Conservation (phyloP, 2,113 vertebrate genomes). For the Pimephales promelas region DNA sequence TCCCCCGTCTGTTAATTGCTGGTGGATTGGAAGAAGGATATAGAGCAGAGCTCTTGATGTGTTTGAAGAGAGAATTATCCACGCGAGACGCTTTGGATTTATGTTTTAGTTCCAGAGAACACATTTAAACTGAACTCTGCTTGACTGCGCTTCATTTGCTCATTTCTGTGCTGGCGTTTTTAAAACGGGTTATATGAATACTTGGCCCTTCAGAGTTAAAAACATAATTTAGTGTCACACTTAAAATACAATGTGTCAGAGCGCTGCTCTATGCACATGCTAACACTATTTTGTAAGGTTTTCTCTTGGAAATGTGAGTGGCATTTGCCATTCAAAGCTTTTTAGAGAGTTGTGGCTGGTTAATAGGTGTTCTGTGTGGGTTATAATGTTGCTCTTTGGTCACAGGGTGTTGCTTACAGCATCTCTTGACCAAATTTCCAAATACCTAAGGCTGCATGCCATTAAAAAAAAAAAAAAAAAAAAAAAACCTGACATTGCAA, state of each 20-base stretch:
- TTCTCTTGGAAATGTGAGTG: neutral
- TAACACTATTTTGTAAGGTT: neutral
- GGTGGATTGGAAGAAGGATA: conserved; percentile 38
- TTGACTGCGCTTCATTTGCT: conserved; percentile 14
- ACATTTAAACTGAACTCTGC: conserved; percentile 38
- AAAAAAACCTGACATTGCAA: too few relatives aligned
- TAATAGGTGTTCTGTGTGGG: neutral
- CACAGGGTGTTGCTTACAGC: neutral
- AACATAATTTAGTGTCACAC: neutral
- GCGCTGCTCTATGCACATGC: neutral
- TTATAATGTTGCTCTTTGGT: neutral
- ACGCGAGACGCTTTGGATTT: conserved; percentile 19
- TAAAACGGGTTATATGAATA: conserved; percentile 29
- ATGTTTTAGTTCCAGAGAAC: conserved; percentile 21
- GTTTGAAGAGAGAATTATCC: conserved; percentile 21
- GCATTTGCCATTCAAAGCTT: neutral
- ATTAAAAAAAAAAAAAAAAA: neutral
- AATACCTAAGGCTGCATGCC: neutral
- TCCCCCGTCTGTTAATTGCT: conserved; percentile 41
- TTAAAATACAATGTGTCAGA: neutral
- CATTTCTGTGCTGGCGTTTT: conserved; percentile 22
- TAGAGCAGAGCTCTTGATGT: conserved; percentile 16
- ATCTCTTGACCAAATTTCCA: neutral
- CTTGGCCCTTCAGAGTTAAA: neutral
- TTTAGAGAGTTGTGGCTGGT: neutral